A percentile compares a stretch with the other conserved stretches of the same genome.
These are phyloP conservation scores for Cinclus cinclus DNA, from an alignment of 2,113 vertebrate genomes.

Conservation along the genomic window DNA sequence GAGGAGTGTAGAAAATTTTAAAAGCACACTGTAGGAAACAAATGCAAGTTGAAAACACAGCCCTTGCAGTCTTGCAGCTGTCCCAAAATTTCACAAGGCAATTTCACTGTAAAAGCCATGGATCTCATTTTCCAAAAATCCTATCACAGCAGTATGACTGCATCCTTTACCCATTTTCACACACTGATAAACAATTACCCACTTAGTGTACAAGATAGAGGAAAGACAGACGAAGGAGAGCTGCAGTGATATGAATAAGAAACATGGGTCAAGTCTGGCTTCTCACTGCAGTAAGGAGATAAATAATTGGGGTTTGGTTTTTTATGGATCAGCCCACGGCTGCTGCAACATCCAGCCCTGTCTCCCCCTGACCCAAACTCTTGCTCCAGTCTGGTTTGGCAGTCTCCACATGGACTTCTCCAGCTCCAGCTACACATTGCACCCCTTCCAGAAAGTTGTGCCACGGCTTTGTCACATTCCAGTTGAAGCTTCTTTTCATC, in stretches of 20 bases:
- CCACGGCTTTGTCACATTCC: rapidly evolving
- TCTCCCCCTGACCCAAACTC: background rate
- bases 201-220: rapidly evolving
- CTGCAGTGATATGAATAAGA: background rate
- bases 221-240: background rate
- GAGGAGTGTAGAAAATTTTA: background rate
- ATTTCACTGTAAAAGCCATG: background rate
- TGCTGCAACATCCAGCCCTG: background rate
- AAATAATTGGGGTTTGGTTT: background rate
- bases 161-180: background rate
- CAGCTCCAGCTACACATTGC: background rate
- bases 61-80: background rate
- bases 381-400: background rate
- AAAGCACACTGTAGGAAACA: background rate
- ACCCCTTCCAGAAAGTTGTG: background rate
- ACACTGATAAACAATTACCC: background rate
- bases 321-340: rapidly evolving
- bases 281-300: background rate
- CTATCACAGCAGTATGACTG: background rate
- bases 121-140: background rate
- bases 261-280: background rate
- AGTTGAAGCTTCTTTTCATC: background rate
- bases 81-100: background rate
- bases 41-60: background rate
- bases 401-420: background rate